Conservation (phyloP, 1,140 invertebrate species). For the Aphaenogaster rudis region DNA sequence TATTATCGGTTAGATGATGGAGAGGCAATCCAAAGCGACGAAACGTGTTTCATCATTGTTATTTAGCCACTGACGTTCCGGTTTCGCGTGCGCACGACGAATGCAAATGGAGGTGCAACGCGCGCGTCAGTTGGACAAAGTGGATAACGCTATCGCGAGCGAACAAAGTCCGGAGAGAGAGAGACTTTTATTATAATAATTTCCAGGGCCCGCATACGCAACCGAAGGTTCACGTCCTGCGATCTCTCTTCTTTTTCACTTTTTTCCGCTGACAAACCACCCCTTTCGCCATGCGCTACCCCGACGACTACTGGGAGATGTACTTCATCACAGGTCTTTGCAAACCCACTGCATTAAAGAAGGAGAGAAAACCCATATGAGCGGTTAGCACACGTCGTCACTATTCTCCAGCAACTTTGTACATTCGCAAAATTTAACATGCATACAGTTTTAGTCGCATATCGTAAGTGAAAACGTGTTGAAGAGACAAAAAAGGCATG, state of each 20-base stretch:
- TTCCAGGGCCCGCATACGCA: slow-evolving; percentile 61
- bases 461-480: not conserved
- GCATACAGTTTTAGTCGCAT: slow-evolving; percentile 9
- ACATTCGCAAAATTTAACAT: slow-evolving; percentile 47
- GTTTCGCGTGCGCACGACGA: slow-evolving; percentile 60
- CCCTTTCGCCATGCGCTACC: slow-evolving; percentile 38
- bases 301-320: slow-evolving; percentile 53
- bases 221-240: slow-evolving; percentile 47
- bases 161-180: slow-evolving; percentile 64
- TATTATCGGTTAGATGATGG: not conserved
- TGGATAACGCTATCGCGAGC: slow-evolving; percentile 37
- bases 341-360: slow-evolving; percentile 47
- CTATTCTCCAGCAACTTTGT: slow-evolving; percentile 56
- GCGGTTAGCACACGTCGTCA: slow-evolving; percentile 40
- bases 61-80: slow-evolving; percentile 71
- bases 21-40: not conserved
- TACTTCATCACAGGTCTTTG: slow-evolving; percentile 74
- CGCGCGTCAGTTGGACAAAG: slow-evolving; percentile 68
- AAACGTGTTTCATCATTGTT: slow-evolving; percentile 59
- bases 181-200: slow-evolving; percentile 80
- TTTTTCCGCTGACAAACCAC: slow-evolving; percentile 45
- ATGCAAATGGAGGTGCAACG: slow-evolving; percentile 73
- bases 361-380: slow-evolving; percentile 55
- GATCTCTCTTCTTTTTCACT: slow-evolving; percentile 34
- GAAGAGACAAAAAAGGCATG: slow-evolving; percentile 3